Evolutionary conservation across 2,113 vertebrate species (phyloP).

Genomic region (Petroica traversi): DNA sequence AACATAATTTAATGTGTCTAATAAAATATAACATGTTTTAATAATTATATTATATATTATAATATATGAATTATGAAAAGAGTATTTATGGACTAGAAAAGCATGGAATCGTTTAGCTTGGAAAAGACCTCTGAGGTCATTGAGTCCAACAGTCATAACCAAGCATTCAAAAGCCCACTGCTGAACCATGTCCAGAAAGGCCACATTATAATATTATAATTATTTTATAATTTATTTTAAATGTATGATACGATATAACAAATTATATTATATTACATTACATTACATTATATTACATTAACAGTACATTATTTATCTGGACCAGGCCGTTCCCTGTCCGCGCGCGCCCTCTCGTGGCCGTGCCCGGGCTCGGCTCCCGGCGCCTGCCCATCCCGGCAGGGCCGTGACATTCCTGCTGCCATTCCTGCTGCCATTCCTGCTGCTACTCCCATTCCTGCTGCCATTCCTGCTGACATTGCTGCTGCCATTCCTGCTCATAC

Average conservation of each 20-base stretch:
- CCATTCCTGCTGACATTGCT: too few species aligned
- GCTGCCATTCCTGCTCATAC: too few species aligned
- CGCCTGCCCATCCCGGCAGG: background rate
- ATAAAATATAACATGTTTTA: background rate
- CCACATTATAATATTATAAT: too few species aligned
- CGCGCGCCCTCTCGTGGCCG: background rate
- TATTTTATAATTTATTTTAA: background rate
- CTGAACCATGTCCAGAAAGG: background rate
- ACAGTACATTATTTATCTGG: too few species aligned
- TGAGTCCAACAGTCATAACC: background rate
- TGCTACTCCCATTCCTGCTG: too few species aligned
- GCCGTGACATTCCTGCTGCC: rapidly evolving
- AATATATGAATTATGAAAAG: background rate
- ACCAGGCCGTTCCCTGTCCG: background rate
- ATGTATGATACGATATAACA: background rate
- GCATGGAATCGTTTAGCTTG: background rate
- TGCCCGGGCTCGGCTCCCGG: background rate
- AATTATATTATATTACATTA: too few species aligned
- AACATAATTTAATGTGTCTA: background rate
- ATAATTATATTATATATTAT: too few species aligned
- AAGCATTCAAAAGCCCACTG: background rate
- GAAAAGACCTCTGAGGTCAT: background rate
- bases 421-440: background rate
- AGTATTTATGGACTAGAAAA: background rate
- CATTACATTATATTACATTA: too few species aligned